phyloP scores from a whole-genome alignment of 2,888 invertebrate species.

The Abrostola tripartita region DNA sequence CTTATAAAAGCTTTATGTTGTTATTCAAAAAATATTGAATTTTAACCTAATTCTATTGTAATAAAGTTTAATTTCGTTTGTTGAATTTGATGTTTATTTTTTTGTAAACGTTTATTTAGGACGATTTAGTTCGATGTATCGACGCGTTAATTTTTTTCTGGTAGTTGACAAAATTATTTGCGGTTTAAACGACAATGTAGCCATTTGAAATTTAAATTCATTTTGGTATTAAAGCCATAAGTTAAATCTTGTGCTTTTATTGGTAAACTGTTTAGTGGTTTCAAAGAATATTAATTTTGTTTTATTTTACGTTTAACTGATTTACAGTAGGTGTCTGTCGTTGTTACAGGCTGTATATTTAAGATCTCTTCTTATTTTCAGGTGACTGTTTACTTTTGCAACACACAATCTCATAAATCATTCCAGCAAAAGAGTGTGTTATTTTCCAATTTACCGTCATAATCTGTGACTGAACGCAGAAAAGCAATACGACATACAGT shows the following conservation, averaged over 20 bases:
- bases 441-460: too few species aligned
- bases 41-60: background rate
- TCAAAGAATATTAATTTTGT: constrained; percentile 22
- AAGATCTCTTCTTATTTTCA: background rate
- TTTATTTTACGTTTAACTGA: constrained; percentile 26
- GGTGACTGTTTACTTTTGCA: too few species aligned
- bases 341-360: constrained; percentile 9
- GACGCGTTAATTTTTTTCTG: constrained; percentile 48
- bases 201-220: constrained; percentile 44
- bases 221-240: constrained; percentile 41
- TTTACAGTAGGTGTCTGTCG: constrained; percentile 19
- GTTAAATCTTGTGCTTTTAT: constrained; percentile 35
- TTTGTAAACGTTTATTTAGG: constrained; percentile 50
- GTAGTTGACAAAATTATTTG: constrained; percentile 56
- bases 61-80: constrained; percentile 24
- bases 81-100: constrained; percentile 9
- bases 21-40: constrained; percentile 8
- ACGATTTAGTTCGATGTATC: constrained; percentile 52
- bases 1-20: constrained; percentile 41
- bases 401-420: too few species aligned
- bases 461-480: too few species aligned
- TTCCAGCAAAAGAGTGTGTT: too few species aligned
- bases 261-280: constrained; percentile 17
- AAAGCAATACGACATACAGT: too few species aligned
- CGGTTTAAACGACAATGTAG: constrained; percentile 45